phyloP scores from a whole-genome alignment of 1,140 invertebrate species.

The Lerema accius region DNA sequence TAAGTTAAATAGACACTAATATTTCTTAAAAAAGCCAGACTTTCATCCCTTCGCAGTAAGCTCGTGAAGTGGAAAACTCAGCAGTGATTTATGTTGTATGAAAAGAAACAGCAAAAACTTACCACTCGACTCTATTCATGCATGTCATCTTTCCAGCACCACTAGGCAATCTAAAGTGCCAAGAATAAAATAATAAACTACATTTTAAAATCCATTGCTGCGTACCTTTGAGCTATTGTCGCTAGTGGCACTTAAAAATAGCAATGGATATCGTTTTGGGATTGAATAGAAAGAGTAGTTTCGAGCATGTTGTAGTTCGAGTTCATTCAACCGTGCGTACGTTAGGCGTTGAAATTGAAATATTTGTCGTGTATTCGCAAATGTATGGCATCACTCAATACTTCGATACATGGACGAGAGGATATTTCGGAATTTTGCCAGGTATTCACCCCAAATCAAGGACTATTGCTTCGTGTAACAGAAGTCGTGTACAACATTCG shows the following conservation, averaged over 20 bases:
- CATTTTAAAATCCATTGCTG: conserved; percentile 6
- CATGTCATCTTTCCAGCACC: conserved; percentile 20
- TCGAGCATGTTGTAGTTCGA: conserved; percentile 1
- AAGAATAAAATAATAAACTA: neutral
- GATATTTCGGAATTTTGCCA: conserved; percentile 6
- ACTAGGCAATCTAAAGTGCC: neutral
- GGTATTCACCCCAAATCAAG: conserved; percentile 6
- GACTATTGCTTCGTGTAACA: conserved; percentile 4
- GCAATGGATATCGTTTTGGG: conserved; percentile 6
- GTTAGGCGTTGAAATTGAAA: conserved; percentile 23
- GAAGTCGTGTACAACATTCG: neutral
- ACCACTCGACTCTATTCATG: conserved; percentile 37
- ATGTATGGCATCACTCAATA: conserved; percentile 26
- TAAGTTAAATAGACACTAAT: too few species aligned
- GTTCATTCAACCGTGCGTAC: conserved; percentile 22
- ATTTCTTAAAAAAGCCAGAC: too few species aligned
- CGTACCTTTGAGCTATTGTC: neutral
- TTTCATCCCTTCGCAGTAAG: too few species aligned
- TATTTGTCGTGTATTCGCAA: conserved; percentile 30
- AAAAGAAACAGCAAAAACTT: conserved; percentile 39
- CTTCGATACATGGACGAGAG: conserved; percentile 9
- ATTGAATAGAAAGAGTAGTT: too few species aligned
- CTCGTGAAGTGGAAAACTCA: conserved; percentile 44
- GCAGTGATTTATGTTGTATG: conserved; percentile 46
- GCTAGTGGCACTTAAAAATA: neutral